A percentile compares a stretch with the other conserved stretches of the same genome.
These are phyloP conservation scores for Cylindroiulus punctatus DNA, from an alignment of 2,888 invertebrate genomes.

Conservation along the genomic window DNA sequence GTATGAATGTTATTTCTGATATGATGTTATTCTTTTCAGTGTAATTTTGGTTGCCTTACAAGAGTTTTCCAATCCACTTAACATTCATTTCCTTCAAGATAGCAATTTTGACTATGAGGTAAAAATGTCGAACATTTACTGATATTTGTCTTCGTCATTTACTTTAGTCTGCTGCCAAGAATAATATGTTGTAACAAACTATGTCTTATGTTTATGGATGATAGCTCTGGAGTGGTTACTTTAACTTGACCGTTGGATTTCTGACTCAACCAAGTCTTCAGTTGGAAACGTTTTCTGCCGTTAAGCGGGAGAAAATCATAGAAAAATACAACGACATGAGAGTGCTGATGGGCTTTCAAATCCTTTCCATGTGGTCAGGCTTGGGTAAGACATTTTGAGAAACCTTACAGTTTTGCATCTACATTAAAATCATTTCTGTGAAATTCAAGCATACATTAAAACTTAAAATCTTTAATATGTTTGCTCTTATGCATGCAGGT, in stretches of 20 bases:
- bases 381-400: constrained; percentile 70
- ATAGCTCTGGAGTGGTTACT: constrained; percentile 79
- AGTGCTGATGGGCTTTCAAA: constrained; percentile 90
- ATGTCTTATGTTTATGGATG: background rate
- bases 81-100: constrained; percentile 76
- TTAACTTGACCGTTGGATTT: constrained; percentile 82
- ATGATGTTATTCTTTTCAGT: constrained; percentile 61
- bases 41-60: constrained; percentile 81
- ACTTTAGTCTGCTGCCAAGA: background rate
- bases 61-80: constrained; percentile 87
- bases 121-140: constrained; percentile 56
- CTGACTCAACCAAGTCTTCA: constrained; percentile 83
- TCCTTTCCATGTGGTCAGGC: constrained; percentile 90
- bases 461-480: background rate
- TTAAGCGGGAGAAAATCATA: constrained; percentile 79
- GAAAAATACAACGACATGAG: constrained; percentile 90
- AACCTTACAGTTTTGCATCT: background rate
- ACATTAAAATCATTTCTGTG: background rate
- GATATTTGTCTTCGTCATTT: background rate
- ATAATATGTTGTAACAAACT: constrained; percentile 60
- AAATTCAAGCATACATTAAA: background rate
- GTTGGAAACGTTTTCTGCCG: constrained; percentile 82
- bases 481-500: constrained; percentile 67
- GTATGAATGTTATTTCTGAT: background rate
- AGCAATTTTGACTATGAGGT: constrained; percentile 81